Conservation (phyloP, 2,888 invertebrate species). For the Scaeva pyrastri region DNA sequence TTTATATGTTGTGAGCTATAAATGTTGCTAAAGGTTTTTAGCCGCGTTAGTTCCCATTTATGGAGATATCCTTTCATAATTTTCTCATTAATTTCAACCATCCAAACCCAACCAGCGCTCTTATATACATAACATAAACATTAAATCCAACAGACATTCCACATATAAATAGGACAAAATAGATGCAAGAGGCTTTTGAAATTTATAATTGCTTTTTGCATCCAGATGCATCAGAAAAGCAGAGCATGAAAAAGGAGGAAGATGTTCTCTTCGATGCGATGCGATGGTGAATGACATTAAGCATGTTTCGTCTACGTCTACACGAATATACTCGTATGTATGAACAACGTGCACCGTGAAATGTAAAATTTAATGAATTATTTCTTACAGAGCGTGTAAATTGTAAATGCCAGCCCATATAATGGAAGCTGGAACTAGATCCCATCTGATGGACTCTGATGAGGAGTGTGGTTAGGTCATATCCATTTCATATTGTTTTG, state of each 20-base stretch:
- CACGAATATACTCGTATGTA: neutral
- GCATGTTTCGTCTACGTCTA: conserved; percentile 3
- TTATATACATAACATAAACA: neutral
- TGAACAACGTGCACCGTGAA: too few relatives aligned
- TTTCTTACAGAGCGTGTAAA: conserved; percentile 44
- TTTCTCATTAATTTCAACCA: conserved; percentile 30
- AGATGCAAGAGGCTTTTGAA: conserved; percentile 10
- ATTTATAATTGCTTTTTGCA: conserved; percentile 34
- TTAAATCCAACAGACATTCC: neutral
- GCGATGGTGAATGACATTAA: conserved; percentile 55
- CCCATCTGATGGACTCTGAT: neutral
- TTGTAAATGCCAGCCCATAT: conserved; percentile 14
- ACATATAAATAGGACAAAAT: conserved; percentile 1
- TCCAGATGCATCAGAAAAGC: too few relatives aligned
- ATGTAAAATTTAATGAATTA: conserved; percentile 59
- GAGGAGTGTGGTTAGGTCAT: neutral
- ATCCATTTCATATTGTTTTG: neutral
- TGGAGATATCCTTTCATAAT: conserved; percentile 11
- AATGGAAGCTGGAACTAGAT: conserved; percentile 2
- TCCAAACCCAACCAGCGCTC: neutral
- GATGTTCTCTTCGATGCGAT: neutral
- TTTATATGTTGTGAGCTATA: neutral
- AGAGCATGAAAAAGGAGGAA: conserved; percentile 12
- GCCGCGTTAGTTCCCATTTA: conserved; percentile 2
- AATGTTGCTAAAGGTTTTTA: neutral